Evolutionary conservation across 2,113 vertebrate species (phyloP), one percentile per base, ranked within the genome.

Genomic region (Equus quagga): DNA sequence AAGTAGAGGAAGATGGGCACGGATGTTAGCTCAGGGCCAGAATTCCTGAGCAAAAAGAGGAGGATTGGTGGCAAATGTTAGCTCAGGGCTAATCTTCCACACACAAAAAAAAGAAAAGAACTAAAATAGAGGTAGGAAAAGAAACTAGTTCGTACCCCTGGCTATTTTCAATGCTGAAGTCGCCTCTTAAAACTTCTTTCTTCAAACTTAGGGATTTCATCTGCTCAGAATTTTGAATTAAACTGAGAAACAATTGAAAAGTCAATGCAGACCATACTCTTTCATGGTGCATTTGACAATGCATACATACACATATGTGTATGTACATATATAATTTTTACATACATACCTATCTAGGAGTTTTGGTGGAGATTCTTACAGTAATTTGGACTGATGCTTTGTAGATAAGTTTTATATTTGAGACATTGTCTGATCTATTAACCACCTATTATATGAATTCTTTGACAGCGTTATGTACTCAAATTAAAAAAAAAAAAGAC

Each of bases 401-500:
- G 81, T 89, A 78, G 72, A 19, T 75, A 83, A 62, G 24, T 91
- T 95, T 95, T 87, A 62, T 28, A 72, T 58, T 95, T 3, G 88
- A 94, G 75, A 72, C 12, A 49, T 36, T 58, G 19, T 58, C 46
- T 91, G 49, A 41, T 80, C 56, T 83, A 73, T 67, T 89, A 95
- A 75, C 65, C 24, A 67, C 41, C 5, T 51, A 78, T 8, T 86
- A 41, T 87, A 79, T 82, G 75, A 94, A 78, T 85, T 69, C 36
- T 76, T 69, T 83, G 70, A 79, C 69, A 82, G 49, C 54, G 46
- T 80, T 90, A 72, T 28, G 12, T 21, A 91, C 75, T 82, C 89
- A 95, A 80, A 93, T 81, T 14, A 91, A 26, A n/a, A 54, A 91
- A 26, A n/a, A 67, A 79, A 94, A 91, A 80, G 15, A 79, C 23